Base-by-base conservation (phyloP, 2,888 invertebrate species). In the Seira musarum region DNA sequence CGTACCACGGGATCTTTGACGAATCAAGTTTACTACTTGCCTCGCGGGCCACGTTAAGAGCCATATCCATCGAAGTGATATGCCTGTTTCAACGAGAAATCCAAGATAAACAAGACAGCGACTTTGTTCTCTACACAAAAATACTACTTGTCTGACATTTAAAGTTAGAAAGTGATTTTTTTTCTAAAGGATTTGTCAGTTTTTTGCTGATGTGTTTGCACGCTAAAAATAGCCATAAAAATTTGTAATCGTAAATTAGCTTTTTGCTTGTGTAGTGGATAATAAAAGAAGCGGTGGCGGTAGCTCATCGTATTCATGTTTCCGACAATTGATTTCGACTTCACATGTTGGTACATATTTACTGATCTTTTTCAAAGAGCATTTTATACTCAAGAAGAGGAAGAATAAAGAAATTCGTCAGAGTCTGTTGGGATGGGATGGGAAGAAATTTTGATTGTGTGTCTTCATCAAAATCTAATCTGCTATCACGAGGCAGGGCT, bases 41-140 rank as follows among this genome's bases (percentile, higher is more conserved):
- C 68, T 69, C 77, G 49, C 46, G 57, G 65, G 57, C 70, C 77
- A 57, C 35, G 57, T 65, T 70, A 30, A 69, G 77, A 70, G 69
- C 70, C 22, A 30, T 77, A 77, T 77, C 69, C 65, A 70, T 77
- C 65, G 70, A 77, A 53, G 70, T 77, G 77, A 70, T 77, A 70
- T 77, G 69, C 65, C 35, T 57, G 57, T 77, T 77, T 70, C 57
- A 70, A 40, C 75, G 40, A 77, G 70, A 77, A 70, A 70, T 77
- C 57, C 65, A 70, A 77, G 70, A 77, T 53, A 70, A 77, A 70
- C 70, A 70, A 70, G 70, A 77, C 53, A 65, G 64, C 73, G 65
- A 49, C 64, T 65, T 65, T 65, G 49, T 65, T 30, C 49, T 17
- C 17, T 73, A 53, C 40, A 40, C 6, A 40, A 13, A 40, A 40